phyloP scores from a whole-genome alignment of 2,888 invertebrate species.

The Caenorhabditis drosophilae region DNA sequence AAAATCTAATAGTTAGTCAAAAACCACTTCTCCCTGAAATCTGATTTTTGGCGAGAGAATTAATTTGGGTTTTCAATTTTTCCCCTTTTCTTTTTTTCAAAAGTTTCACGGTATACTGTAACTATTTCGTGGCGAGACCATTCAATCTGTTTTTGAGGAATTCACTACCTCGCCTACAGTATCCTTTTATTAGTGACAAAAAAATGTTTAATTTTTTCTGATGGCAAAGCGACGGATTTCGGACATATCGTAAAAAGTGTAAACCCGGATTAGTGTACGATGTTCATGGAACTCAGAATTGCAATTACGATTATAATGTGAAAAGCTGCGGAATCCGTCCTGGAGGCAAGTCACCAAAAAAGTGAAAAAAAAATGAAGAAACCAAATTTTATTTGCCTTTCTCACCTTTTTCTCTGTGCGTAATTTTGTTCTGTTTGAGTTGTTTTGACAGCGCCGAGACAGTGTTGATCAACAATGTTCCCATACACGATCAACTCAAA shows the following conservation, averaged over 20 bases:
- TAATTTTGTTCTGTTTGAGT: not conserved
- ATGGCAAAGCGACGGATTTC: conserved; percentile 66
- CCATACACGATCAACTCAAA: too few relatives aligned
- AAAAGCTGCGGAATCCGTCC: conserved; percentile 58
- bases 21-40: too few relatives aligned
- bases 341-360: conserved; percentile 16
- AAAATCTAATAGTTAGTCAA: too few relatives aligned
- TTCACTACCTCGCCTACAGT: not conserved
- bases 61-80: too few relatives aligned
- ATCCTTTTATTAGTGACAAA: too few relatives aligned
- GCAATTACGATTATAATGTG: conserved; percentile 69
- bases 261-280: conserved; percentile 64
- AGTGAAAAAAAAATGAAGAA: not conserved
- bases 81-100: too few relatives aligned
- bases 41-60: too few relatives aligned
- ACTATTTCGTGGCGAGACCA: too few relatives aligned
- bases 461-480: too few relatives aligned
- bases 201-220: conserved; percentile 11
- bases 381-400: not conserved
- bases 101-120: too few relatives aligned
- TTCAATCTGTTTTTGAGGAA: too few relatives aligned
- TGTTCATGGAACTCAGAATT: conserved; percentile 67
- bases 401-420: not conserved
- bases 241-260: conserved; percentile 66
- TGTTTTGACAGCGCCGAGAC: too few relatives aligned